A percentile compares a stretch with the other conserved stretches of the same genome.
Conservation (phyloP, 23 tunicate species). For the Diplosoma virens region DNA sequence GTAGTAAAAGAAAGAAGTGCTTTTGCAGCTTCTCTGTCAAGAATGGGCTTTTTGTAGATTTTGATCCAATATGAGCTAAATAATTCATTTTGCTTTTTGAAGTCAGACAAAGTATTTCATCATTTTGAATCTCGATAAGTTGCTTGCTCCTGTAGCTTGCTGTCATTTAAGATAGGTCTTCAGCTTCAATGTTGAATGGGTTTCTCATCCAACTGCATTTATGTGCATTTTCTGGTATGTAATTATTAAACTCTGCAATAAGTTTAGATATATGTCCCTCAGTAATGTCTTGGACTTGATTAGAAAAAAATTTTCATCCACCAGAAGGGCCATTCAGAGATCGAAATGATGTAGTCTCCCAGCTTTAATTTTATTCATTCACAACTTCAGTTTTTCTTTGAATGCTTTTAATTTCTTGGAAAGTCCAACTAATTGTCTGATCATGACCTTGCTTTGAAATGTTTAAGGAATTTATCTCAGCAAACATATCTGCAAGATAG, state of each 20-base stretch:
- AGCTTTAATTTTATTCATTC: slow-evolving; percentile 5
- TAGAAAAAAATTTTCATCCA: neutral
- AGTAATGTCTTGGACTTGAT: neutral
- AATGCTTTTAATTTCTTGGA: neutral
- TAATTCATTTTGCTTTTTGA: neutral
- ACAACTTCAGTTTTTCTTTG: slow-evolving; percentile 3
- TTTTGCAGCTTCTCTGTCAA: too few species aligned
- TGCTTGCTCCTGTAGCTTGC: neutral
- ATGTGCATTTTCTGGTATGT: slow-evolving; percentile 7
- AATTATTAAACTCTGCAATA: slow-evolving; percentile 2
- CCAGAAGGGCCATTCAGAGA: neutral
- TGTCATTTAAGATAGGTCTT: neutral
- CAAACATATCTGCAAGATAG: slow-evolving; percentile 15
- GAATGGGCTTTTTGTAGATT: neutral
- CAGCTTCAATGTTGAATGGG: slow-evolving; percentile 10
- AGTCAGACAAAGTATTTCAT: neutral
- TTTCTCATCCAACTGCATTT: slow-evolving; percentile 6
- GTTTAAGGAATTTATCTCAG: slow-evolving; percentile 7
- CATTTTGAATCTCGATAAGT: neutral
- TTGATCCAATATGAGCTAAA: neutral
- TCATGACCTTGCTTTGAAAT: slow-evolving; percentile 2
- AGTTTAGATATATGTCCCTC: slow-evolving; percentile 8
- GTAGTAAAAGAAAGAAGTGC: too few species aligned
- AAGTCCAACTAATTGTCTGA: slow-evolving; percentile 14
- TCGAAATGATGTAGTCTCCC: slow-evolving; percentile 6